Conservation (phyloP, 2,797 vertebrate species). For the Acrocephalus scirpaceus region DNA sequence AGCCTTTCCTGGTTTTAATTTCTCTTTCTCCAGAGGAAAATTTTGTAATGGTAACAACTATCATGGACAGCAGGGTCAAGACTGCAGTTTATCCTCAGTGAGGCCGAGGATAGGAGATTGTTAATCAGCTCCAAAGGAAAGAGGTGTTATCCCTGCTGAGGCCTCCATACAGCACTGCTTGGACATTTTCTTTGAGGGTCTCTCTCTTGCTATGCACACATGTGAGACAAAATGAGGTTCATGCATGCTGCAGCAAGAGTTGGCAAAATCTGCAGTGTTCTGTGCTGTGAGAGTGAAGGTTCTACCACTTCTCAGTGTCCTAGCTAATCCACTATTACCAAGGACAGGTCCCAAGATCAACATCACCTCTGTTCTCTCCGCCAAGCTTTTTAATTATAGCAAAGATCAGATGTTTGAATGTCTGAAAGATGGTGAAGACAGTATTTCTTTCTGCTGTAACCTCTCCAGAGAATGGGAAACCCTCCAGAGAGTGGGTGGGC, state of each 20-base stretch:
- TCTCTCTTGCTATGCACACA: accelerated
- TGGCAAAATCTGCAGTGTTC: background rate
- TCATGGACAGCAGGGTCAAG: background rate
- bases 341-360: background rate
- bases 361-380: background rate
- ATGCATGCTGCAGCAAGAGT: background rate
- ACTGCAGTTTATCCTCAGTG: accelerated
- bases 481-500: background rate
- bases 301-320: background rate
- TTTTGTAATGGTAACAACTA: background rate
- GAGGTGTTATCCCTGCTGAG: background rate
- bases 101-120: background rate
- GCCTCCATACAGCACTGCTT: no score
- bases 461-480: background rate
- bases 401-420: background rate
- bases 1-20: background rate
- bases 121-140: background rate
- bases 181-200: background rate
- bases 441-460: background rate
- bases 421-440: background rate
- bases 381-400: background rate
- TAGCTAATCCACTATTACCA: background rate
- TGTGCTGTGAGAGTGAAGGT: background rate
- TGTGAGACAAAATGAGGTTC: background rate
- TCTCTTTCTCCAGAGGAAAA: background rate